These are phyloP conservation scores for Zeus faber DNA, from an alignment of 2,113 vertebrate species.

Conservation along the genomic window DNA sequence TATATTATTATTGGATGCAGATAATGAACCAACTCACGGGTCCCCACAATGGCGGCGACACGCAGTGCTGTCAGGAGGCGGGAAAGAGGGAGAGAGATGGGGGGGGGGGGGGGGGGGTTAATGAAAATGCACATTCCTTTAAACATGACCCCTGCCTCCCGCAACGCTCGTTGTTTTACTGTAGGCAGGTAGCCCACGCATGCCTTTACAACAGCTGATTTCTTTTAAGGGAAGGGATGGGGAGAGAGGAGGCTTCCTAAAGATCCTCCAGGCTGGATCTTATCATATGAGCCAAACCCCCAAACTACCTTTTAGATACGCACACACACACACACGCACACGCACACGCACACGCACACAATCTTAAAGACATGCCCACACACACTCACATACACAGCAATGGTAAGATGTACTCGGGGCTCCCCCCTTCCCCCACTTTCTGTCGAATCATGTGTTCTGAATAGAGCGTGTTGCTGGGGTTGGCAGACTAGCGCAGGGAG, in stretches of 20 bases:
- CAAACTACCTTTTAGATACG: constrained; percentile 1
- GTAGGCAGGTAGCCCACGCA: constrained; percentile 25
- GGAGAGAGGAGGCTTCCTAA: no score
- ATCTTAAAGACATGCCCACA: neutral
- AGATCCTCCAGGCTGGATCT: constrained; percentile 16
- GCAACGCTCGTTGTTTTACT: constrained; percentile 33
- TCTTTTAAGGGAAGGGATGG: no score
- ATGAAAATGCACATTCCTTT: constrained; percentile 44
- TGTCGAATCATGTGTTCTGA: constrained; percentile 71
- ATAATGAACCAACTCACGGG: constrained; percentile 56
- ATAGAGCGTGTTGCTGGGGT: constrained; percentile 67
- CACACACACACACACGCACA: constrained; percentile 10
- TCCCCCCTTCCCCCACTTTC: constrained; percentile 76
- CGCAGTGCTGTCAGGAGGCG: constrained; percentile 27
- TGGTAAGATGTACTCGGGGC: constrained; percentile 50
- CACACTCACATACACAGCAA: constrained; percentile 10
- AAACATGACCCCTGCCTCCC: constrained; percentile 10
- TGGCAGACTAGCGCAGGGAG: constrained; percentile 50
- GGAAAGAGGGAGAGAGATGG: constrained; percentile 28
- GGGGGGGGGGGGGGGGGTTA: constrained; percentile 28
- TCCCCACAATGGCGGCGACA: constrained; percentile 32
- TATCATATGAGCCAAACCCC: constrained; percentile 12
- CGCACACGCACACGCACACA: constrained; percentile 3
- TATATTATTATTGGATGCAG: constrained; percentile 46
- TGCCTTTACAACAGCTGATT: constrained; percentile 45